Evolutionary conservation across 2,113 vertebrate species (phyloP), one percentile per base, ranked within the genome.

Genomic region (Myiozetetes cayanensis): DNA sequence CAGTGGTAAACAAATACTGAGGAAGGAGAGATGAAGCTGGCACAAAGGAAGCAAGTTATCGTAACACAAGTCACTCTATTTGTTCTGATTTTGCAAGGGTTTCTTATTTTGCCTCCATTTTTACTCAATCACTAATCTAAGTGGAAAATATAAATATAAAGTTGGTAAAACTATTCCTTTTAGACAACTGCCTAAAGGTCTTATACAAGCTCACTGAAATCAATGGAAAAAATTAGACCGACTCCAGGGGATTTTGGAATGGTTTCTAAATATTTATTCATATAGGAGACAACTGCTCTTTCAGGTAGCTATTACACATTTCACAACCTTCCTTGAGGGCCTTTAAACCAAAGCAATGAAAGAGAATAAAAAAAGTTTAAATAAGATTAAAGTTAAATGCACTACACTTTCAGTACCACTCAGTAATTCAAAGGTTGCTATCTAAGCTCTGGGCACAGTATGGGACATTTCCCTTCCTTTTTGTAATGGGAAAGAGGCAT

Each of bases 291-390:
- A 84, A 73, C 30, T 62, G 44, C 49, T 92, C 47, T 71, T 90
- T 61, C 71, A 76, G 56, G 53, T 74, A 76, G 15, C 20, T 70
- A 39, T 93, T 52, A 61, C 21, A 83, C 67, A 85, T 80, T 91
- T 85, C 33, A 49, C 43, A 85, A 47, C 27, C 49, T 91, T 92
- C 73, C 76, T 83, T 43, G 62, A 85, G 94, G 73, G 67, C 20
- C 58, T 93, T 96, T 93, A 92, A 95, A 93, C 23, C 16, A 78
- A 66, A 94, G 79, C 73, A 91, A 82, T 86, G 65, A 90, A 92
- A 85, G 21, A 50, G 31, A 87, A 94, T 63, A 82, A 93, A 87
- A 89, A 76, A 84, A 61, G 53, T 89, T 81, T 53, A 70, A 85
- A 75, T 88, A 85, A 41, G 65, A 88, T 82, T 76, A 88, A 94